A percentile compares a stretch with the other conserved stretches of the same genome.
Conservation (phyloP, 2,888 invertebrate species). For the Abrostola triplasia region DNA sequence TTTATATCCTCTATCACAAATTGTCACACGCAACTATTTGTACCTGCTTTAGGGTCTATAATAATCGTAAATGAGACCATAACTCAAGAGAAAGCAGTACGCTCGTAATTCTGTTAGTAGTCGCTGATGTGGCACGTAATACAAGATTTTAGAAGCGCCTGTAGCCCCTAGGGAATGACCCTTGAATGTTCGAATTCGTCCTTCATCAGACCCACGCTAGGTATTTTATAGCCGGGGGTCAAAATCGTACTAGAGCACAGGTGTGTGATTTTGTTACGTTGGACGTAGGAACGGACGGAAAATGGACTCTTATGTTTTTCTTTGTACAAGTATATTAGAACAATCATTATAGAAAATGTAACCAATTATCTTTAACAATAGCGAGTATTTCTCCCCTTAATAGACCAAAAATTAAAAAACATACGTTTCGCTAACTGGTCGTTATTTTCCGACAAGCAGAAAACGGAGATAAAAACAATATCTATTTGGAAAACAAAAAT, state of each 20-base stretch:
- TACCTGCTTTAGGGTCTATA: conserved; percentile 58
- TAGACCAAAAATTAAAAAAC: not conserved
- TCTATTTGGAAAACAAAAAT: conserved; percentile 29
- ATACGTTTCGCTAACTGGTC: conserved; percentile 9
- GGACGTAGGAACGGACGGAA: conserved; percentile 31
- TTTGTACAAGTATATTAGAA: conserved; percentile 24
- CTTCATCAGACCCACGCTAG: conserved; percentile 74
- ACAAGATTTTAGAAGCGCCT: conserved; percentile 73
- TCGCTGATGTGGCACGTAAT: conserved; percentile 78
- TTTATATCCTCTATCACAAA: not conserved
- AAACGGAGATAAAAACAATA: conserved; percentile 18
- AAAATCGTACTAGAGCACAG: conserved; percentile 68
- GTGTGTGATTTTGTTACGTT: conserved; percentile 61
- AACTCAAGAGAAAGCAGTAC: conserved; percentile 73
- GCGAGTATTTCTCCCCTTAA: not conserved
- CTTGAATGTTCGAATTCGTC: conserved; percentile 75
- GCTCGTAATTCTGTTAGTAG: conserved; percentile 77
- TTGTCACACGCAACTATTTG: conserved; percentile 25
- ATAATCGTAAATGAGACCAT: conserved; percentile 76
- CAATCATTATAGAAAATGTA: conserved; percentile 12
- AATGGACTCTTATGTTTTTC: conserved; percentile 27
- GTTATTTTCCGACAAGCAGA: conserved; percentile 20
- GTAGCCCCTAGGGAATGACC: conserved; percentile 72
- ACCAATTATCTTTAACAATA: not conserved
- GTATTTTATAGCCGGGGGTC: conserved; percentile 75